Evolutionary conservation across 2,113 vertebrate species (phyloP).

Genomic region (Chamaetylas fuelleborni): DNA sequence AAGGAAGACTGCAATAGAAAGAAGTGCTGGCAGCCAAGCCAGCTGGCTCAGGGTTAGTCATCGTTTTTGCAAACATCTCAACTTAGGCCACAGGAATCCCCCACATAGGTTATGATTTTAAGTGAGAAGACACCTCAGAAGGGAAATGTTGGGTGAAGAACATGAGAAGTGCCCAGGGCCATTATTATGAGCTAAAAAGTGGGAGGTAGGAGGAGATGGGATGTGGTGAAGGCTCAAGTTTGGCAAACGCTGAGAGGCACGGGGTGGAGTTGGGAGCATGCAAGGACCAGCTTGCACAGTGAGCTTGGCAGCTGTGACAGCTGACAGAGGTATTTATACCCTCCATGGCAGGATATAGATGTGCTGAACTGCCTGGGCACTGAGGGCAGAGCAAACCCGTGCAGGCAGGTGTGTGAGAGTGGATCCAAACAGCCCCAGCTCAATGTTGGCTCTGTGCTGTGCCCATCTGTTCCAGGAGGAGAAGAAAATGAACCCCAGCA

Average conservation of each 20-base stretch:
- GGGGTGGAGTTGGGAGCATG: background rate
- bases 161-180: background rate
- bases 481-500: background rate
- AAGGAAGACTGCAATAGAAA: background rate
- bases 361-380: background rate
- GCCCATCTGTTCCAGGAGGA: background rate
- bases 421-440: background rate
- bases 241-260: background rate
- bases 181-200: background rate
- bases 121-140: background rate
- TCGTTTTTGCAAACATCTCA: background rate
- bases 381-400: background rate
- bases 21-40: background rate
- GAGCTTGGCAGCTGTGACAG: background rate
- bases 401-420: background rate
- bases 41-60: constrained; percentile 7
- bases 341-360: background rate
- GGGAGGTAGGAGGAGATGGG: background rate
- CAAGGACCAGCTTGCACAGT: background rate
- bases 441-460: background rate
- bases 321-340: background rate
- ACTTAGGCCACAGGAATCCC: background rate
- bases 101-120: background rate
- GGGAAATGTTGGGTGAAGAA: background rate
- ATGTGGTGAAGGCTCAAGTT: background rate